Evolutionary conservation across 53 echinoderm and acorn worm genomes (phyloP).

Genomic region (Patiria pectinifera): DNA sequence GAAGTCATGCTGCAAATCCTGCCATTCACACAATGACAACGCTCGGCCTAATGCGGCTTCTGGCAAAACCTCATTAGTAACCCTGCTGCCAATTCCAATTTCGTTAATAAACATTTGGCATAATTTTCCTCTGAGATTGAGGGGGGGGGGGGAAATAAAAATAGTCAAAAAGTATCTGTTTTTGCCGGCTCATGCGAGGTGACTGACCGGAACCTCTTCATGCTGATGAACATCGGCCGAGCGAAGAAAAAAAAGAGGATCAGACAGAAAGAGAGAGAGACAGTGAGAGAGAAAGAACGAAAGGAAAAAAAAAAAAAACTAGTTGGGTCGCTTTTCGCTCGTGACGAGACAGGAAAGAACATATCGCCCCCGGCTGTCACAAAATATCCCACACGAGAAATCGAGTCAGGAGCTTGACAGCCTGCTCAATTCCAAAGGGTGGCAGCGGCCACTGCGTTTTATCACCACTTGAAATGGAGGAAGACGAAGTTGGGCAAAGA

Average conservation of each 20-base stretch:
- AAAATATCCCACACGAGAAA: slow-evolving; percentile 63
- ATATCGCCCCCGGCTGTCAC: slow-evolving; percentile 52
- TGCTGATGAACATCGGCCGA: slow-evolving; percentile 15
- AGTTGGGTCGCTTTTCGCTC: slow-evolving; percentile 17
- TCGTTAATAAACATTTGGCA: slow-evolving; percentile 48
- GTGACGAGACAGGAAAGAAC: slow-evolving; percentile 44
- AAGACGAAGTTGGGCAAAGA: slow-evolving; percentile 30
- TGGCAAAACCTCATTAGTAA: slow-evolving; percentile 41
- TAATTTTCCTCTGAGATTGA: not conserved
- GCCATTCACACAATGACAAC: not conserved
- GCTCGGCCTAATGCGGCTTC: slow-evolving; percentile 4
- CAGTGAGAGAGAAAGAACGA: not conserved
- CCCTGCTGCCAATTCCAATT: slow-evolving; percentile 56
- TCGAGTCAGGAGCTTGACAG: slow-evolving; percentile 53
- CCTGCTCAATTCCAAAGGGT: slow-evolving; percentile 58
- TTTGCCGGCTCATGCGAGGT: slow-evolving; percentile 29
- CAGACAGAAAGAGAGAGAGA: not conserved
- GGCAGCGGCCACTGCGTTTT: slow-evolving; percentile 23
- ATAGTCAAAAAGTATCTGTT: slow-evolving; percentile 17
- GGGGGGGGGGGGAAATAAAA: not conserved
- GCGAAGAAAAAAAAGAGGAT: not conserved
- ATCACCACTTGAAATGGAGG: slow-evolving; percentile 44
- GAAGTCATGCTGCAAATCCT: too few relatives aligned
- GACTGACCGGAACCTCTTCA: slow-evolving; percentile 53
- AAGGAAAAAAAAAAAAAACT: not conserved